Percentiles rank a stretch among this genome's conserved stretches.
These are phyloP conservation scores for Neuroterus valhalla DNA, from an alignment of 1,140 invertebrate species.

Conservation along the genomic window DNA sequence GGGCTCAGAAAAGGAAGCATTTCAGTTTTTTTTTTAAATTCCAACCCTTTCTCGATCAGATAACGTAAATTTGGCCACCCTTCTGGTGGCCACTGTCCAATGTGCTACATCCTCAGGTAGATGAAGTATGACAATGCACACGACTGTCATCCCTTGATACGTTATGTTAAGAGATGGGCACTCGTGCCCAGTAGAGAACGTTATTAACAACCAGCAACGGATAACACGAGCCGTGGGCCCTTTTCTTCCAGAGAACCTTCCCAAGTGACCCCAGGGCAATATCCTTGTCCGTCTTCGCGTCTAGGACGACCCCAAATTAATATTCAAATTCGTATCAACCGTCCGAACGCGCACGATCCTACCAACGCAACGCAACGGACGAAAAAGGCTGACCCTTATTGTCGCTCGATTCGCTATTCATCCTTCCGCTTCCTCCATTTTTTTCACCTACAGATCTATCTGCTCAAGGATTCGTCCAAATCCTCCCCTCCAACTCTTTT, in stretches of 20 bases:
- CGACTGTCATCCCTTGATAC: constrained; percentile 28
- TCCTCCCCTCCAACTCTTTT: constrained; percentile 29
- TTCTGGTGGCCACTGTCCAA: constrained; percentile 25
- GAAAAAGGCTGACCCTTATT: constrained; percentile 35
- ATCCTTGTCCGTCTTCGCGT: constrained; percentile 46
- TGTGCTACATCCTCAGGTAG: constrained; percentile 33
- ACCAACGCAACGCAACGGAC: constrained; percentile 47
- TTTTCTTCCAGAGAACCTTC: constrained; percentile 50
- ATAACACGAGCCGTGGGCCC: constrained; percentile 37
- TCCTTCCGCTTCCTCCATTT: constrained; percentile 28
- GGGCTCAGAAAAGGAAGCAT: too few species aligned
- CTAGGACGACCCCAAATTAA: constrained; percentile 64
- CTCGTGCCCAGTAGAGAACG: constrained; percentile 34
- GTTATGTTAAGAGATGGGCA: constrained; percentile 36
- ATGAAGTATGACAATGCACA: constrained; percentile 26
- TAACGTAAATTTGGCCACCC: background rate
- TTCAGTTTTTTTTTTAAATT: too few species aligned
- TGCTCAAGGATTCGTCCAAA: constrained; percentile 6
- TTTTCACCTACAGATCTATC: constrained; percentile 6
- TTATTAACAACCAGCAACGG: constrained; percentile 55
- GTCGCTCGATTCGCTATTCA: constrained; percentile 25
- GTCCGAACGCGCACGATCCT: constrained; percentile 40
- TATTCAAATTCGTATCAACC: constrained; percentile 69
- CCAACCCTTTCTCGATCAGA: background rate
- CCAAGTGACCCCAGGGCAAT: constrained; percentile 56